Base-by-base conservation (phyloP, 2,888 invertebrate genomes). In the Aquatica leii region DNA sequence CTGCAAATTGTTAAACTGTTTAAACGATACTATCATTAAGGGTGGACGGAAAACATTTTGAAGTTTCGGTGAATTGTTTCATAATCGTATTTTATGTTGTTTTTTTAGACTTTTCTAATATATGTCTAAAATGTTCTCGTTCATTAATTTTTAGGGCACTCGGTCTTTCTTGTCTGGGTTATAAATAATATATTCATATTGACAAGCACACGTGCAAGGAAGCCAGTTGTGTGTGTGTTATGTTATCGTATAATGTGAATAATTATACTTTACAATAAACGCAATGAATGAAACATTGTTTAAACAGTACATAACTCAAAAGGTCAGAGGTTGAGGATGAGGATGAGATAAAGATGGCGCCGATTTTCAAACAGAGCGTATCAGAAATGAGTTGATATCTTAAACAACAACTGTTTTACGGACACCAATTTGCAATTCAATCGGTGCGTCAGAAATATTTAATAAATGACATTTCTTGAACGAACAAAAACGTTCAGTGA, bases 291-390 rank as follows among this genome's bases (percentile, higher is more conserved):
- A 63, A 63, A 63, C 63, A 63, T 59, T 63, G 63, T 63, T 59
- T 55, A 51, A 61, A 51, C 54, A 55, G 53, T 43, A 40, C 60
- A 55, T 65, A 65, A 65, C 64, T 63, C 58, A 65, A 24, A 40
- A 65, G 70, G 70, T 68, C 66, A 56, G 46, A 71, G 69, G 70
- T 71, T 68, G 69, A 56, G 66, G 70, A 68, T 67, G 66, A 62
- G 68, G 70, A 66, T 68, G 63, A 65, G 71, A 71, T 70, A 72
- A 59, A 69, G 67, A 65, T 71, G 72, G 72, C 72, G 72, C 72
- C 72, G 71, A 70, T 71, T 70, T 65, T 69, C 71, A 69, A 70
- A 63, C 70, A 66, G 67, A 67, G 66, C 69, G 65, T 62, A 63
- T 57, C 65, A 65, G 58, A 66, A 66, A 18, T 18, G 18, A 15